phyloP scores from a whole-genome alignment of 2,888 invertebrate species.

The Epirrhoe tristata region DNA sequence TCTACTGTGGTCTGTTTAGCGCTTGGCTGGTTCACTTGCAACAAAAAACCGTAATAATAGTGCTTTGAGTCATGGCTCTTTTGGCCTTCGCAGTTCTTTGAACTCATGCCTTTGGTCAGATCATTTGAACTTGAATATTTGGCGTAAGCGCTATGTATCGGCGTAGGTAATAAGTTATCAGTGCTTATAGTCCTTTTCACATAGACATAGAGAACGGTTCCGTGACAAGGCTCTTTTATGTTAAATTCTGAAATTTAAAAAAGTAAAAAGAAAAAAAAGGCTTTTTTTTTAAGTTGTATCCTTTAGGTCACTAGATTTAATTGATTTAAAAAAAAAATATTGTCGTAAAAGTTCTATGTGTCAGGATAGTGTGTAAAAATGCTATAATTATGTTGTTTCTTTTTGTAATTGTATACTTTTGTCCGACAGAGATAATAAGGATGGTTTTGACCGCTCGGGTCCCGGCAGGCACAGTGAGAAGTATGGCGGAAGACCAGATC shows the following conservation, averaged over 20 bases:
- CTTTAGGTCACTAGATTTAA: too few relatives aligned
- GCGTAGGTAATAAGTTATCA: slow-evolving; percentile 40
- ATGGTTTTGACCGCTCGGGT: slow-evolving; percentile 72
- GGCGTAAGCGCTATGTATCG: slow-evolving; percentile 65
- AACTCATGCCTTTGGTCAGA: slow-evolving; percentile 55
- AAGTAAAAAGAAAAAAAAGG: too few relatives aligned
- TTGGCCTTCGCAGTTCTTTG: slow-evolving; percentile 77
- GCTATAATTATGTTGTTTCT: too few relatives aligned
- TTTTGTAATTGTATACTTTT: slow-evolving; percentile 34
- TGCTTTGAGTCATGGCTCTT: slow-evolving; percentile 69
- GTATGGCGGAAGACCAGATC: slow-evolving; percentile 63
- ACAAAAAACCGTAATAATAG: slow-evolving; percentile 71
- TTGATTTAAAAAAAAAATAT: too few relatives aligned
- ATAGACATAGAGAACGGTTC: too few relatives aligned
- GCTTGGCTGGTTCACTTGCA: slow-evolving; percentile 35
- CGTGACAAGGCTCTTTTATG: too few relatives aligned
- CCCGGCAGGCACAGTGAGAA: slow-evolving; percentile 76
- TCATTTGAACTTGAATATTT: slow-evolving; percentile 42
- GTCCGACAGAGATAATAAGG: slow-evolving; percentile 68
- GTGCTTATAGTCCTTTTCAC: slow-evolving; percentile 18
- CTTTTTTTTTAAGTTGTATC: too few relatives aligned
- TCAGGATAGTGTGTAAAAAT: too few relatives aligned
- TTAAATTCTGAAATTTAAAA: too few relatives aligned
- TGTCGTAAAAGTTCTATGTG: too few relatives aligned
- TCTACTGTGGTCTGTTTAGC: neutral